These are phyloP conservation scores for Nyctibius grandis DNA, from an alignment of 2,797 vertebrate species.

Conservation along the genomic window DNA sequence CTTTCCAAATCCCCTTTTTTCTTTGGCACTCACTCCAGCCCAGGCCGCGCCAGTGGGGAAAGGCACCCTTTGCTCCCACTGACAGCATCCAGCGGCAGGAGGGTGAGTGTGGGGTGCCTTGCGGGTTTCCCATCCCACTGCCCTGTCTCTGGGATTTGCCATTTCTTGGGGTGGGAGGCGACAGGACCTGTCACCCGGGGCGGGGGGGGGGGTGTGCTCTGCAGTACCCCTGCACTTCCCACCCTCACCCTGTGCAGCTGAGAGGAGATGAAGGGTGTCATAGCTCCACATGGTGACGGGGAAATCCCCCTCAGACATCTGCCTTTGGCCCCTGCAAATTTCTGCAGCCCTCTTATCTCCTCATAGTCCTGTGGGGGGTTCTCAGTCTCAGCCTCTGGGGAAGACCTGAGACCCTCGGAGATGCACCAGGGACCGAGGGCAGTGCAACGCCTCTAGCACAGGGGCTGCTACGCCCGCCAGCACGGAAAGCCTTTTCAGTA, in stretches of 20 bases:
- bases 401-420: background rate
- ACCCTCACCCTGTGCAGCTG: accelerated
- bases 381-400: background rate
- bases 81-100: accelerated
- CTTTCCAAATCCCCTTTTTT: background rate
- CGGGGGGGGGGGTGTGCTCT: background rate
- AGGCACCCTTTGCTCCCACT: background rate
- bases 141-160: background rate
- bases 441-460: background rate
- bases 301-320: accelerated
- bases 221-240: background rate
- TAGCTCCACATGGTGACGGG: background rate
- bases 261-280: background rate
- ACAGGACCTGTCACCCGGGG: accelerated
- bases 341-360: background rate
- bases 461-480: accelerated
- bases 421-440: accelerated
- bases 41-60: accelerated
- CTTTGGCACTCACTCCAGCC: background rate
- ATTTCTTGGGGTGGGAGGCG: background rate
- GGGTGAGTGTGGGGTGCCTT: background rate
- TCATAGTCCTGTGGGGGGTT: background rate
- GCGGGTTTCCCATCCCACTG: accelerated
- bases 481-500: background rate
- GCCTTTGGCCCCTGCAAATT: background rate